A percentile compares a stretch with the other conserved stretches of the same genome.
These are phyloP conservation scores for Sinella curviseta DNA, from an alignment of 1,140 invertebrate genomes.

Conservation along the genomic window DNA sequence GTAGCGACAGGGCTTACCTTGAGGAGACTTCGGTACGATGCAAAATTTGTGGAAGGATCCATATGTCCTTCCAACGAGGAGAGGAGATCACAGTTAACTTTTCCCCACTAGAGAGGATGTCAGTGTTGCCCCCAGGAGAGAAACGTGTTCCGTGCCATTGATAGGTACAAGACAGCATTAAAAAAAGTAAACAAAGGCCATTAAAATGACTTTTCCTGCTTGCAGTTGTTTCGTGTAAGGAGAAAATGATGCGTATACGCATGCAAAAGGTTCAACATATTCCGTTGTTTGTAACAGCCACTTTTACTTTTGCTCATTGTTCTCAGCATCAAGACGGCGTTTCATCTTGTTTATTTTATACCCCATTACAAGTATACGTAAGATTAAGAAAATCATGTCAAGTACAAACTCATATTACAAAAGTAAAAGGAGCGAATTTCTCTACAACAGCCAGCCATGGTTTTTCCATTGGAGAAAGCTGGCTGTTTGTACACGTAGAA, in stretches of 20 bases:
- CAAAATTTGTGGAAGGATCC: conserved; percentile 87
- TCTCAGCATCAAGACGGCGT: background rate
- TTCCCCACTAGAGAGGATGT: background rate
- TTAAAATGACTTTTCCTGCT: background rate
- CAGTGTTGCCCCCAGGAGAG: conserved; percentile 2
- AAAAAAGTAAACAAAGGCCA: background rate
- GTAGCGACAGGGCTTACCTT: conserved; percentile 57
- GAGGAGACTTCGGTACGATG: conserved; percentile 80
- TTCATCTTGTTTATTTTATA: background rate
- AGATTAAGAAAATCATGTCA: background rate
- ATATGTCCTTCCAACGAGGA: conserved; percentile 71
- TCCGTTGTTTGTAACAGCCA: too few species aligned
- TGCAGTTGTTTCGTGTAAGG: too few species aligned
- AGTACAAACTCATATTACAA: too few species aligned
- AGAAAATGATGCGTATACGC: too few species aligned
- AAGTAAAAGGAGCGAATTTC: too few species aligned
- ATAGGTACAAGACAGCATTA: background rate
- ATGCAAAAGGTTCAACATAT: too few species aligned
- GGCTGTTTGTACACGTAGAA: too few species aligned
- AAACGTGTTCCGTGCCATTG: background rate
- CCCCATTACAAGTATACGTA: background rate
- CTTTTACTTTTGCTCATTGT: background rate
- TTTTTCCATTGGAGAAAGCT: too few species aligned
- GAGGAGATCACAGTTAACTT: conserved; percentile 17
- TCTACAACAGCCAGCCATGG: too few species aligned